phyloP scores from a whole-genome alignment of 2,888 invertebrate genomes.

The Ectemnius lituratus region DNA sequence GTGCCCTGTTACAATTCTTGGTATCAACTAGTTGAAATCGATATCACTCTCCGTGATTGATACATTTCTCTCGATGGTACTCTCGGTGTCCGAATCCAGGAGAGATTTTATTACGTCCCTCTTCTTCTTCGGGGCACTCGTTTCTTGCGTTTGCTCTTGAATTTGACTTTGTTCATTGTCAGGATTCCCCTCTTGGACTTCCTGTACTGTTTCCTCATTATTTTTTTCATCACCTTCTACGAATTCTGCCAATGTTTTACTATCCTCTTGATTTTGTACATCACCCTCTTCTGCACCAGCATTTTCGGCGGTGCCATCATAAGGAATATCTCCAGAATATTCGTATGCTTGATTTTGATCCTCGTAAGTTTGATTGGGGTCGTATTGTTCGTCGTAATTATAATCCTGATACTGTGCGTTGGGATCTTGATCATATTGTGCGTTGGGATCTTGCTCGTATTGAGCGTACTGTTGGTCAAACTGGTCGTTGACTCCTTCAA shows the following conservation, averaged over 20 bases:
- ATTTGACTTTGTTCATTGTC: constrained; percentile 2
- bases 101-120: constrained; percentile 69
- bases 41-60: constrained; percentile 75
- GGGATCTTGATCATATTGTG: constrained; percentile 31
- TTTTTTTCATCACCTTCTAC: constrained; percentile 12
- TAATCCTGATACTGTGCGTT: constrained; percentile 45
- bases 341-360: constrained; percentile 49
- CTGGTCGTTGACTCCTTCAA: constrained; percentile 25
- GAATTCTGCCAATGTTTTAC: neutral
- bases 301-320: constrained; percentile 34
- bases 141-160: constrained; percentile 24
- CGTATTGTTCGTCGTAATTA: constrained; percentile 37
- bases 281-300: constrained; percentile 35
- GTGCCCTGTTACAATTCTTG: constrained; percentile 3
- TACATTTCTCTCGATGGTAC: constrained; percentile 71
- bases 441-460: constrained; percentile 50
- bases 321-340: constrained; percentile 20
- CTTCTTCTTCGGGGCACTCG: constrained; percentile 56
- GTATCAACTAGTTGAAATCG: constrained; percentile 69
- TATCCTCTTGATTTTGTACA: constrained; percentile 9
- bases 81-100: constrained; percentile 74
- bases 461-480: constrained; percentile 38
- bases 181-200: neutral
- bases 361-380: constrained; percentile 39
- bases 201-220: neutral